Evolutionary conservation across 2,888 invertebrate species (phyloP).

Genomic region (Dendrolimus houi): DNA sequence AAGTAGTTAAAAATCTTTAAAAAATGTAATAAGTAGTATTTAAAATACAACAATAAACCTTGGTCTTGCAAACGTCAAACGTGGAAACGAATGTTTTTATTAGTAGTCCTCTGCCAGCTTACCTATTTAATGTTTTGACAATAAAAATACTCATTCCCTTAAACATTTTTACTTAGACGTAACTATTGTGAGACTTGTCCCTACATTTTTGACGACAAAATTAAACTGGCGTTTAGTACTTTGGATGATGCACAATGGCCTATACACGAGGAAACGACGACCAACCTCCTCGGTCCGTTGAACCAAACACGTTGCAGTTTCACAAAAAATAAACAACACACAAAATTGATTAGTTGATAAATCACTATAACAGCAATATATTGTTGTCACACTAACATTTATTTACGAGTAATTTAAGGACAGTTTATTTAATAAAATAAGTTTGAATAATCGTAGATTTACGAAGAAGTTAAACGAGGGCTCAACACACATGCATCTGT

Average conservation of each 20-base stretch:
- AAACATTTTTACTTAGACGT: too few relatives aligned
- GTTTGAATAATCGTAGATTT: conserved; percentile 55
- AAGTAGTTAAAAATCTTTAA: too few relatives aligned
- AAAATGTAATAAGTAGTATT: too few relatives aligned
- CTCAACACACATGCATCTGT: conserved; percentile 45
- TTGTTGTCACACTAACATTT: conserved; percentile 22
- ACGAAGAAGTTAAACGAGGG: conserved; percentile 57
- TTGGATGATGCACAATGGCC: conserved; percentile 53
- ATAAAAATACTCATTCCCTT: not conserved
- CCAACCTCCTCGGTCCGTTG: conserved; percentile 74
- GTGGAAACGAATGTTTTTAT: too few relatives aligned
- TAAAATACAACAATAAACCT: too few relatives aligned
- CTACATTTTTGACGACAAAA: conserved; percentile 15
- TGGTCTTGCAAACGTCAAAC: too few relatives aligned
- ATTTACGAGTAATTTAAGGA: not conserved
- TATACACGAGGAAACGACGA: conserved; percentile 56
- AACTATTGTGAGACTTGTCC: too few relatives aligned
- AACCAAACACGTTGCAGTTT: conserved; percentile 74
- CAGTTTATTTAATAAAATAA: conserved; percentile 31
- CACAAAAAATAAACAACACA: conserved; percentile 64
- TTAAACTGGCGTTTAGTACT: conserved; percentile 43
- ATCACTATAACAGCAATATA: conserved; percentile 44
- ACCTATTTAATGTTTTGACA: not conserved
- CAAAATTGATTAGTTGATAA: conserved; percentile 25
- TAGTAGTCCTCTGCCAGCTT: not conserved